These are phyloP conservation scores for Achroia grisella DNA, from an alignment of 1,140 invertebrate genomes.

Conservation along the genomic window DNA sequence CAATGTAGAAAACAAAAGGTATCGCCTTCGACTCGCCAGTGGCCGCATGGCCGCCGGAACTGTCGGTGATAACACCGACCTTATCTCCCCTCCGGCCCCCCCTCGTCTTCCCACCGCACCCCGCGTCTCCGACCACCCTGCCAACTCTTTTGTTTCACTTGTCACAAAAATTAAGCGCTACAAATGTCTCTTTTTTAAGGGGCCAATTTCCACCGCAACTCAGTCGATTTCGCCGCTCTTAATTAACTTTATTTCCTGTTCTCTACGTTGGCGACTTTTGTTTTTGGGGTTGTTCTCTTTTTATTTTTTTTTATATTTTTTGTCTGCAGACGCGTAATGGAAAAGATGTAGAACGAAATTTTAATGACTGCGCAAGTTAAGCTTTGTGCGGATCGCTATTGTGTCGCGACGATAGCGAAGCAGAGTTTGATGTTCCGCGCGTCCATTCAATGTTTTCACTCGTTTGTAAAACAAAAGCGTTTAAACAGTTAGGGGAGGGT, in stretches of 20 bases:
- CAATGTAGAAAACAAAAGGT: slow-evolving; percentile 67
- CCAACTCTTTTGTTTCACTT: slow-evolving; percentile 72
- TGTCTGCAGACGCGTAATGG: slow-evolving; percentile 69
- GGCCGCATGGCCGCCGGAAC: slow-evolving; percentile 41
- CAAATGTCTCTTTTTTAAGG: slow-evolving; percentile 72
- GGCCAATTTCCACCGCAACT: slow-evolving; percentile 71
- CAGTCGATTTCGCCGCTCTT: slow-evolving; percentile 72
- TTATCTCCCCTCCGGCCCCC: slow-evolving; percentile 50
- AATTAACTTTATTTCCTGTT: slow-evolving; percentile 74
- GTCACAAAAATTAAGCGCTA: slow-evolving; percentile 73
- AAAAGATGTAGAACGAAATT: slow-evolving; percentile 72
- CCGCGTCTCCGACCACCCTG: slow-evolving; percentile 30
- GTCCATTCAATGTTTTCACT: slow-evolving; percentile 30
- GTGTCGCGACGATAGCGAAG: slow-evolving; percentile 39
- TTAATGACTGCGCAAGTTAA: slow-evolving; percentile 68
- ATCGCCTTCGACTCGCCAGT: slow-evolving; percentile 64
- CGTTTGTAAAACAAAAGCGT: slow-evolving; percentile 28
- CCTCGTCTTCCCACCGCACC: slow-evolving; percentile 22
- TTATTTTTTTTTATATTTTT: slow-evolving; percentile 68
- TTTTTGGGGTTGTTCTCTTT: slow-evolving; percentile 62
- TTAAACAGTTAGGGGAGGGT: slow-evolving; percentile 4
- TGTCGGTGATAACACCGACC: slow-evolving; percentile 57
- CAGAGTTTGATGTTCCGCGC: slow-evolving; percentile 53
- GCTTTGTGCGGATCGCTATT: slow-evolving; percentile 59
- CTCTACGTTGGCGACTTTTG: slow-evolving; percentile 64